phyloP scores from a whole-genome alignment of 2,797 vertebrate genomes.

The Ceyx erithaca region DNA sequence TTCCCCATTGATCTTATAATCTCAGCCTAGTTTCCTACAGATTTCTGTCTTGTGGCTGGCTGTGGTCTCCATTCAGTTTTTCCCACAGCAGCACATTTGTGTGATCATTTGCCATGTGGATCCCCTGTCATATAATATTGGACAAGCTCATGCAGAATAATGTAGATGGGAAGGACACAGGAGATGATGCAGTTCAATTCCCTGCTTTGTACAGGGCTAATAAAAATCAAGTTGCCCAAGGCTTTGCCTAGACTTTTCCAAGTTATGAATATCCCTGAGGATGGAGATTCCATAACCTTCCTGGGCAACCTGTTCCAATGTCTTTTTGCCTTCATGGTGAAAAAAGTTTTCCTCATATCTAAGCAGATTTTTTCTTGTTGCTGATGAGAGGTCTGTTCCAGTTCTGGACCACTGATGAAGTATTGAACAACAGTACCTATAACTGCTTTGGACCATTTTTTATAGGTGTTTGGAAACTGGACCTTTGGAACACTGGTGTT shows the following conservation, averaged over 20 bases:
- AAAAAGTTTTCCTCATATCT: background rate
- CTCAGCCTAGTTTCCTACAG: background rate
- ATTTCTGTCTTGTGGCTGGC: background rate
- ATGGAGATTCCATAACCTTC: background rate
- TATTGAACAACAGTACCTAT: background rate
- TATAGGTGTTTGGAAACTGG: conserved; percentile 97
- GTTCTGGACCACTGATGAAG: background rate
- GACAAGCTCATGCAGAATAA: background rate
- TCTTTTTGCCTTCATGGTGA: background rate
- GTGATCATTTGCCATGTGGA: background rate
- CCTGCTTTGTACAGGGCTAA: background rate
- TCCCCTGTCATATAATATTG: background rate
- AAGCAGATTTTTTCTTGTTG: background rate
- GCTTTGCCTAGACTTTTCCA: background rate
- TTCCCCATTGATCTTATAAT: background rate
- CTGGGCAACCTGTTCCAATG: background rate
- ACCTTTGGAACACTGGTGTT: conserved; percentile 97
- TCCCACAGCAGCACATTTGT: background rate
- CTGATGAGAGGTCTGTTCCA: background rate
- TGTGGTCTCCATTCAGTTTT: background rate
- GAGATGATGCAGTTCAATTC: background rate
- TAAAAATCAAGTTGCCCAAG: background rate
- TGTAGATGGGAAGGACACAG: background rate
- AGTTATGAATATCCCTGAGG: background rate
- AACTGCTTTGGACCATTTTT: conserved; percentile 23